Conservation (phyloP, 2,113 vertebrate genomes). For the Epinephelus fuscoguttatus region DNA sequence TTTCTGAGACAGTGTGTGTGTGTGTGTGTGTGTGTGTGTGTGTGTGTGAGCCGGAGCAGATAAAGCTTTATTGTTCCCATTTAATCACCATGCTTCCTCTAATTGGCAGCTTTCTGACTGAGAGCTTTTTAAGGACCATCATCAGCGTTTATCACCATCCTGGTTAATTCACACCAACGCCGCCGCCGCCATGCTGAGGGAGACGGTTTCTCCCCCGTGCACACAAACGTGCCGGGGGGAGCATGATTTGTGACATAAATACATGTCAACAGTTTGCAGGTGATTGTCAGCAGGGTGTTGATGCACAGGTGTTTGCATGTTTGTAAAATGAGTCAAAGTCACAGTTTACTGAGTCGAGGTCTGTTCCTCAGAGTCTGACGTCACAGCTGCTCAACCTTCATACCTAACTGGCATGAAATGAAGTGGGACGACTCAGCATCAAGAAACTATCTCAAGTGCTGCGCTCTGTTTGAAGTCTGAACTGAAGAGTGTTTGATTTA, state of each 20-base stretch:
- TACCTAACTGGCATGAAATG: constrained; percentile 1
- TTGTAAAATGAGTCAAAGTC: not conserved
- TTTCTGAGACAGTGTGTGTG: not conserved
- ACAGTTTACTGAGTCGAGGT: not conserved
- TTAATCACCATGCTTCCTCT: constrained; percentile 45
- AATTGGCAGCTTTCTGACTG: constrained; percentile 51
- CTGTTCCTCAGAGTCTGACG: constrained; percentile 5
- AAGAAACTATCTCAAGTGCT: constrained; percentile 5
- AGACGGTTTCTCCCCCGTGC: not conserved
- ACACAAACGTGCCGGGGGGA: not conserved
- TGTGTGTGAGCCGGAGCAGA: constrained; percentile 1
- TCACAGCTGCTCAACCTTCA: not conserved
- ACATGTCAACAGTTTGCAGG: not conserved
- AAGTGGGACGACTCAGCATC: not conserved
- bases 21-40: not conserved
- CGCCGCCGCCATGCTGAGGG: not conserved
- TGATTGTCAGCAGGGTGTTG: not conserved
- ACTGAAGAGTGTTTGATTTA: not conserved
- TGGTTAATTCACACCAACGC: not conserved
- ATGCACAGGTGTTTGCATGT: not conserved
- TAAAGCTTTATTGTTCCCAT: constrained; percentile 34
- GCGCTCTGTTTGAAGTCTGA: not conserved
- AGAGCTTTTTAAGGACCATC: constrained; percentile 48
- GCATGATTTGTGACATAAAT: too few species aligned
- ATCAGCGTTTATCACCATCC: constrained; percentile 50